Evolutionary conservation across 2,888 invertebrate species (phyloP), one percentile per base, ranked within the genome.

Genomic region (Perizoma affinitatum): DNA sequence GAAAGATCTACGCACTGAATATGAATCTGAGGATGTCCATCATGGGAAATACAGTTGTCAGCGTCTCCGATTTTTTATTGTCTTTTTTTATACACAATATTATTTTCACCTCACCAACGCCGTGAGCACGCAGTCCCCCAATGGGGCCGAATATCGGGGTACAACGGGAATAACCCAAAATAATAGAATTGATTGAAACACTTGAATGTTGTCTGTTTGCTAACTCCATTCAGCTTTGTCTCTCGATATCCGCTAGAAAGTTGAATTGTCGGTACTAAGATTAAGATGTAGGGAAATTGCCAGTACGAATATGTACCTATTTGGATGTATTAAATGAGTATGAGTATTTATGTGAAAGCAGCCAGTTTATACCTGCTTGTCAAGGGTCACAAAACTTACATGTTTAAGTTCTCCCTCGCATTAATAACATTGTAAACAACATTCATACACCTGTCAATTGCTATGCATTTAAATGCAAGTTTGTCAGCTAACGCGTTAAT

Each of bases 401-500:
- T 54, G 56, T 53, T 43, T 38, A 58, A 42, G 51, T 51, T 48
- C 49, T 51, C 11, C 6, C 44, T 63, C 55, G 40, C 54, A 60
- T 64, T 55, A 66, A 58, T 63, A 61, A 67, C 61, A 60, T 10
- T 61, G 59, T 69, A 73, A 74, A 73, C 74, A 76, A 71, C 71
- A 65, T 68, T 71, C 61, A 69, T 74, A 71, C 68, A 72, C 68
- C 65, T 74, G 72, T 71, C 73, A 76, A 69, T 74, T 74, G 54
- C 63, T 2, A 67, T 69, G 71, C 71, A 68, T 76, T 75, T 69
- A 69, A 64, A 73, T 76, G 72, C 69, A 70, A 67, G 57, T 68
- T 69, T 67, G 72, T 73, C 69, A 67, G 61, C 57, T 43, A 53
- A 54, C 66, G 63, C 69, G 54, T 76, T 75, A 65, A 67, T 78